Evolutionary conservation across 2,113 vertebrate species (phyloP).

Genomic region (Artemisiospiza belli): DNA sequence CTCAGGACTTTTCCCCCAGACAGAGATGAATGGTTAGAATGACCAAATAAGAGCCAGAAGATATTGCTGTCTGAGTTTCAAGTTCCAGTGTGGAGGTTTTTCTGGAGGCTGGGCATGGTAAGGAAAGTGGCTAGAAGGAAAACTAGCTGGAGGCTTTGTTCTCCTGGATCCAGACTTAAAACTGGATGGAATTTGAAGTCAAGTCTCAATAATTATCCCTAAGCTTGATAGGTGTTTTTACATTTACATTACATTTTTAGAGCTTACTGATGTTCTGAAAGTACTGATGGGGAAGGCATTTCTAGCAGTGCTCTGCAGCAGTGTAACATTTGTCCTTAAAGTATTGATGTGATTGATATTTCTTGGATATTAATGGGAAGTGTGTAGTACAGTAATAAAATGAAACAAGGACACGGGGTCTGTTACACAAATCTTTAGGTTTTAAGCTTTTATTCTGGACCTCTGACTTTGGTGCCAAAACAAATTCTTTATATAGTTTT

Average conservation of each 20-base stretch:
- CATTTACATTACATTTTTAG: background rate
- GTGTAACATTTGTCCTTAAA: background rate
- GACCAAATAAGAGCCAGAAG: background rate
- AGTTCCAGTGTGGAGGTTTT: background rate
- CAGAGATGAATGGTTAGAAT: background rate
- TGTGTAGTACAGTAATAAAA: background rate
- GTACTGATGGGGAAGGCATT: background rate
- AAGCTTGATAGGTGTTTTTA: background rate
- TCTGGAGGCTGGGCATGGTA: background rate
- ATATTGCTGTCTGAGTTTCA: background rate
- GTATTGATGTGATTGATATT: background rate
- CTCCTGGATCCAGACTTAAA: background rate
- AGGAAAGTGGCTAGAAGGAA: background rate
- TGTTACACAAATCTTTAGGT: background rate
- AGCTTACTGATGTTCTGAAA: background rate
- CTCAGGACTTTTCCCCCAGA: background rate
- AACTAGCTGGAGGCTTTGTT: background rate
- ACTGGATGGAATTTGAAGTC: background rate
- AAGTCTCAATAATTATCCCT: background rate
- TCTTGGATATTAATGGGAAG: background rate
- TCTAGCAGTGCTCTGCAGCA: background rate
- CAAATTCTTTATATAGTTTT: background rate
- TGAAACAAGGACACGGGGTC: background rate
- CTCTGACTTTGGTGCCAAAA: background rate
- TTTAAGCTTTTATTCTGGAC: slow-evolving; percentile 5